These are phyloP conservation scores for Sebastes hubbsi DNA, from an alignment of 2,797 vertebrate species.

Conservation along the genomic window DNA sequence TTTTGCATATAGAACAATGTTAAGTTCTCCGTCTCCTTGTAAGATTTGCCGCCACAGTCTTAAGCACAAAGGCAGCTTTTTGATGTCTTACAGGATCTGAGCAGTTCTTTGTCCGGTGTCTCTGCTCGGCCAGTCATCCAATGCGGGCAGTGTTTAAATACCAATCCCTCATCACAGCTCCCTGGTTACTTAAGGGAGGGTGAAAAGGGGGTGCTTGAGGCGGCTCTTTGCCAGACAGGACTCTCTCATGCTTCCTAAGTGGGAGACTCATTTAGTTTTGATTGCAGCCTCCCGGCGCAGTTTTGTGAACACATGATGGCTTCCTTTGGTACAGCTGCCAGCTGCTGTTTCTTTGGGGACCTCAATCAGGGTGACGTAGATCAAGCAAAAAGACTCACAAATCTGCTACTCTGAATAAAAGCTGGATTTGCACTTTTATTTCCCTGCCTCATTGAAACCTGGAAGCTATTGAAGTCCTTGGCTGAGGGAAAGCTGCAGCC, in stretches of 20 bases:
- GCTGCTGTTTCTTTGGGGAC: conserved; percentile 72
- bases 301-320: conserved; percentile 58
- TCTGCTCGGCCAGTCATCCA: conserved; percentile 46
- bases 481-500: conserved; percentile 50
- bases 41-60: not conserved
- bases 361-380: conserved; percentile 69
- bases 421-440: conserved; percentile 78
- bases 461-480: conserved; percentile 70
- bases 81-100: conserved; percentile 27
- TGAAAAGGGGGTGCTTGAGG: conserved; percentile 55
- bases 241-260: conserved; percentile 56
- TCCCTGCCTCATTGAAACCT: conserved; percentile 70
- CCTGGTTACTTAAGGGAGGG: conserved; percentile 30
- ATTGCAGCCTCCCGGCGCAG: conserved; percentile 63
- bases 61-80: conserved; percentile 36
- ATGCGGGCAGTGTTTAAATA: conserved; percentile 49
- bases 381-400: conserved; percentile 70
- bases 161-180: conserved; percentile 55
- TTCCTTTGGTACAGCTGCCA: conserved; percentile 69
- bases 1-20: not conserved
- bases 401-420: conserved; percentile 71
- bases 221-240: conserved; percentile 41
- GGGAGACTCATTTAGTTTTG: conserved; percentile 68
- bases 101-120: conserved; percentile 52
- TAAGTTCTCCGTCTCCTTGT: not conserved